phyloP scores from a whole-genome alignment of 2,888 invertebrate genomes.

The Drosophila tanythrix region DNA sequence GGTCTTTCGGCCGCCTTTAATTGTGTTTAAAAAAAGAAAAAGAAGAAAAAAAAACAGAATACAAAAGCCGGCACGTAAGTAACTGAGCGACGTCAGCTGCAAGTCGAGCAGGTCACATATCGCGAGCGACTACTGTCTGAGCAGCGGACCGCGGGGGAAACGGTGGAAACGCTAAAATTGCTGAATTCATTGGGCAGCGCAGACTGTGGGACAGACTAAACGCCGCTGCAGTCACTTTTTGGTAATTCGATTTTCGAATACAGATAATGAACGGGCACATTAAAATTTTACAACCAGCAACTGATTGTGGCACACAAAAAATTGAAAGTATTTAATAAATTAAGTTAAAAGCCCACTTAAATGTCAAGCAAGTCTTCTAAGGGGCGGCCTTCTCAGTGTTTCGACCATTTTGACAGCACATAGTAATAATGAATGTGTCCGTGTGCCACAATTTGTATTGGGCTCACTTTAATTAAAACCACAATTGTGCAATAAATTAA shows the following conservation, averaged over 20 bases:
- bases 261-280: conserved; percentile 76
- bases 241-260: conserved; percentile 78
- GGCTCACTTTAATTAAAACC: conserved; percentile 23
- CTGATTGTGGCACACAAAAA: conserved; percentile 33
- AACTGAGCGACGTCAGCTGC: conserved; percentile 57
- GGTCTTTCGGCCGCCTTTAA: conserved; percentile 47
- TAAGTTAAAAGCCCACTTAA: conserved; percentile 70
- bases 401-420: conserved; percentile 40
- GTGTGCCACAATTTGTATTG: conserved; percentile 9
- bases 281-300: conserved; percentile 76
- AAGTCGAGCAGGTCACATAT: conserved; percentile 46
- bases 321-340: conserved; percentile 75
- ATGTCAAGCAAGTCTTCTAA: conserved; percentile 44
- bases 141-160: not conserved
- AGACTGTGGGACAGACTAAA: conserved; percentile 10
- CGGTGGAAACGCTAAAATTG: not conserved
- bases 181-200: conserved; percentile 5
- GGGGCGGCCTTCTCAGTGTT: conserved; percentile 14
- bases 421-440: conserved; percentile 21
- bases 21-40: conserved; percentile 36
- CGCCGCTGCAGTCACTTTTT: conserved; percentile 68
- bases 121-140: conserved; percentile 26
- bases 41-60: not conserved
- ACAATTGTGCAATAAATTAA: conserved; percentile 55
- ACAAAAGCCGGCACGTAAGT: conserved; percentile 21